A percentile compares a stretch with the other conserved stretches of the same genome.
Evolutionary conservation across 2,113 vertebrate species (phyloP).

Genomic region (Paraplagusia blochii): DNA sequence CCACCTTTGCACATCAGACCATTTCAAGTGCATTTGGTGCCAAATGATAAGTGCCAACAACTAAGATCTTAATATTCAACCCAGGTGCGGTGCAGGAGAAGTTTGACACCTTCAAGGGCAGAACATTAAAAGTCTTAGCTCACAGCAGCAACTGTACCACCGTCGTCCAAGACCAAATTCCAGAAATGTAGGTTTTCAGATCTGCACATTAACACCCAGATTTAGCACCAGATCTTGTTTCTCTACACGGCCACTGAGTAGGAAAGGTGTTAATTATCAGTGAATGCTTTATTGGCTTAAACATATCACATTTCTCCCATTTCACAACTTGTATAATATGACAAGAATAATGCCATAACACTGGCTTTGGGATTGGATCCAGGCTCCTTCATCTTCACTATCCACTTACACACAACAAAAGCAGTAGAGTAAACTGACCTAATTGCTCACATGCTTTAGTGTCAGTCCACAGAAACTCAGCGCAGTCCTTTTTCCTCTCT

Average conservation of each 20-base stretch:
- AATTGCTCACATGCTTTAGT: slow-evolving; percentile 4
- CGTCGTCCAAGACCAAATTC: neutral
- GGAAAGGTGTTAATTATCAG: slow-evolving; percentile 30
- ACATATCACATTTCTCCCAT: slow-evolving; percentile 45
- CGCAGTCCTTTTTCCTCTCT: slow-evolving; percentile 4
- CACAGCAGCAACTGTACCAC: neutral
- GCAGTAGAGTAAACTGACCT: slow-evolving; percentile 7
- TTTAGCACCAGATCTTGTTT: slow-evolving; percentile 19
- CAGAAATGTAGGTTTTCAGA: neutral
- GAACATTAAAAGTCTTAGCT: too few relatives aligned
- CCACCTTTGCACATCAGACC: slow-evolving; percentile 6
- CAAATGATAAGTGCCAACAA: neutral
- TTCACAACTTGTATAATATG: slow-evolving; percentile 36
- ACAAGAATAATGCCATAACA: slow-evolving; percentile 19
- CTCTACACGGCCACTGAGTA: neutral
- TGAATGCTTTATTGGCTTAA: slow-evolving; percentile 40
- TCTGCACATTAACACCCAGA: slow-evolving; percentile 17
- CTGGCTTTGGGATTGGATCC: slow-evolving; percentile 4
- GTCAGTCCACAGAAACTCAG: neutral
- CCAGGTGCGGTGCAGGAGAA: neutral
- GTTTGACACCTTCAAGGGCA: neutral
- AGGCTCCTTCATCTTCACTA: slow-evolving; percentile 12
- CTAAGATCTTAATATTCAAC: neutral
- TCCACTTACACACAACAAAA: slow-evolving; percentile 24
- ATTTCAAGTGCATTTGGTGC: slow-evolving; percentile 10